A percentile compares a stretch with the other conserved stretches of the same genome.
phyloP scores from a whole-genome alignment of 2,797 vertebrate species.

The Bovichtus diacanthus region DNA sequence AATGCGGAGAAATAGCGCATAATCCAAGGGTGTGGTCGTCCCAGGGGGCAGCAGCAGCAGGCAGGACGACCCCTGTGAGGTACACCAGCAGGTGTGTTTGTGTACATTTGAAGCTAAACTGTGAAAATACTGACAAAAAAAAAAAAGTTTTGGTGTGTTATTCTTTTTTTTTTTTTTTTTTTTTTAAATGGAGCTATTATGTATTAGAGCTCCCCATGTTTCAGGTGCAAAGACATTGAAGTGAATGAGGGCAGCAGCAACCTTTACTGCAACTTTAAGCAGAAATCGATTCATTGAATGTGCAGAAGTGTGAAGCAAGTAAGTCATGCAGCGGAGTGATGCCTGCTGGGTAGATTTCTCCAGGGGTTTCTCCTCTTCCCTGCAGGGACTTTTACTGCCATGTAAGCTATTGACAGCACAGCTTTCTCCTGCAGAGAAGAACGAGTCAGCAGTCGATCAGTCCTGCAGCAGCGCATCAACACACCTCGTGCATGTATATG shows the following conservation, averaged over 20 bases:
- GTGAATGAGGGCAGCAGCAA: neutral
- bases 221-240: neutral
- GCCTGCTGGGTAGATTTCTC: slow-evolving; percentile 64
- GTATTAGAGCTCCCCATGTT: neutral
- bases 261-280: neutral
- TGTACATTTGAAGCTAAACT: neutral
- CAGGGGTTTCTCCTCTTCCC: slow-evolving; percentile 34
- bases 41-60: neutral
- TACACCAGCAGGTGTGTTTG: neutral
- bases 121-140: neutral
- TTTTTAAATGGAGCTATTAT: neutral
- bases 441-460: slow-evolving; percentile 73
- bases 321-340: slow-evolving; percentile 3
- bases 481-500: slow-evolving; percentile 25
- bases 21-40: slow-evolving; percentile 80
- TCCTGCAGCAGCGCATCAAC: slow-evolving; percentile 45
- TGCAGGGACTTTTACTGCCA: slow-evolving; percentile 42
- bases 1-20: slow-evolving; percentile 70
- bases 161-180: too few relatives aligned
- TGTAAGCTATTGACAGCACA: slow-evolving; percentile 65
- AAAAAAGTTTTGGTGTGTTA: neutral
- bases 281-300: slow-evolving; percentile 28
- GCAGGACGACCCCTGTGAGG: neutral
- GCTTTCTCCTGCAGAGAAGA: slow-evolving; percentile 39
- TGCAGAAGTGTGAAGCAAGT: neutral